Percentiles rank a stretch among this genome's conserved stretches.
These are phyloP conservation scores for Heliothis peltigera DNA, from an alignment of 2,888 invertebrate species.

Conservation along the genomic window DNA sequence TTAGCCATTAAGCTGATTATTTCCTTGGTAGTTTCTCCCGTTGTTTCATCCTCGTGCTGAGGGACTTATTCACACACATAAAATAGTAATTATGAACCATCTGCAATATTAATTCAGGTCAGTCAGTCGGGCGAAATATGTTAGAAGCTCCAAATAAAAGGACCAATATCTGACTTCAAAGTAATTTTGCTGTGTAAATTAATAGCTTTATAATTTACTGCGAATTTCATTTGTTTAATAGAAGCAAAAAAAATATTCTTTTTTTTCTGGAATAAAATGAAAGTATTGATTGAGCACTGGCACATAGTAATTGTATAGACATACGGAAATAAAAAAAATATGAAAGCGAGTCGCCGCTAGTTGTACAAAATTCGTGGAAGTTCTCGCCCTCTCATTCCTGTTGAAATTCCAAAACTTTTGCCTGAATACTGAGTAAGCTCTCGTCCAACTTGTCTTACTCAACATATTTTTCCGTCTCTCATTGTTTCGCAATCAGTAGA, in stretches of 20 bases:
- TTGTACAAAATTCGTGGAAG: constrained; percentile 16
- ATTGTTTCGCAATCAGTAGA: constrained; percentile 36
- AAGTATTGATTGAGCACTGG: not conserved
- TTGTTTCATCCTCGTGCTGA: not conserved
- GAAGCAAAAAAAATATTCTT: not conserved
- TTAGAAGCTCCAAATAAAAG: too few relatives aligned
- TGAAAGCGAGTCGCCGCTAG: constrained; percentile 15
- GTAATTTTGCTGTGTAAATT: too few relatives aligned
- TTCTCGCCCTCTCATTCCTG: constrained; percentile 14
- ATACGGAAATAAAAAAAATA: constrained; percentile 26
- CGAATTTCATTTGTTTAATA: not conserved
- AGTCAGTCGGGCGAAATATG: too few relatives aligned
- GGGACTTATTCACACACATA: not conserved
- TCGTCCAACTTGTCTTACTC: constrained; percentile 30
- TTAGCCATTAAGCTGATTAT: not conserved
- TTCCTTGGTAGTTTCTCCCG: not conserved
- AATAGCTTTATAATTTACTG: not conserved
- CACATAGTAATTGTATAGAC: not conserved
- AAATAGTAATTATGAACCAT: not conserved
- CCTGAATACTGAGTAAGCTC: constrained; percentile 19
- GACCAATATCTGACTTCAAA: too few relatives aligned
- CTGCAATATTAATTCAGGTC: too few relatives aligned
- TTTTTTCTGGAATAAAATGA: not conserved
- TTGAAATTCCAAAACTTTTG: constrained; percentile 30
- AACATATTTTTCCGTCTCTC: constrained; percentile 20